Evolutionary conservation across 2,888 invertebrate species (phyloP), one percentile per base, ranked within the genome.

Genomic region (Tuberolachnus salignus): DNA sequence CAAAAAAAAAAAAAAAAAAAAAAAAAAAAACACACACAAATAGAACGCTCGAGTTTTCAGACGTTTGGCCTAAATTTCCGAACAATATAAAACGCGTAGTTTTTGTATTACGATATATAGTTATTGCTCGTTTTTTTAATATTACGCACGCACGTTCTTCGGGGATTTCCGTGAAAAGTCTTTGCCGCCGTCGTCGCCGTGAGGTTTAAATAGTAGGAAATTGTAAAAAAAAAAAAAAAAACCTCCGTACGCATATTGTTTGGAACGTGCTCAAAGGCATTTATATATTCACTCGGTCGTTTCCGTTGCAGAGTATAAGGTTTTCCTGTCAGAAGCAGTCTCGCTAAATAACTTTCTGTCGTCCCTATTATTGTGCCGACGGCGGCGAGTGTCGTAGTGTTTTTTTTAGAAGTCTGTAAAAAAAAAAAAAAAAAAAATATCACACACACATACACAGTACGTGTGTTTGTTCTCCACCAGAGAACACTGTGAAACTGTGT

Each of bases 301-400:
- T 44, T 42, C 13, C 70, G 9, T 23, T 4, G 14, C 34, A 34
- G 34, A 4, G 34, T 34, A 26, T 59, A 34, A 14, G 34, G 46
- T n/a, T 34, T 49, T 49, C 34, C 72, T 72, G 72, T 72, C 72
- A 72, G 61, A 72, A 72, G 11, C 72, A 72, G 49, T 61, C 8
- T 14, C 49, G 4, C 46, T 34, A 34, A 61, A 49, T 34, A 51
- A 72, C 26, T 72, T 61, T 16, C 26, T 34, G 26, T 2, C 26
- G 34, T 34, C 34, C 26, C 34, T 34, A 34, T 34, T 34, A 34
- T 34, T 34, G 34, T 6, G 34, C 34, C 34, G 34, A 34, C 6
- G 34, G 34, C 34, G 34, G 34, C 34, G 34, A 34, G 34, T 34
- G 13, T 49, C 19, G 13, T 19, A 26, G 23, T 13, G 71, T 57